Percentiles rank a stretch among this genome's conserved stretches.
These are phyloP conservation scores for Melopsittacus undulatus DNA, from an alignment of 2,797 vertebrate species.

Conservation along the genomic window DNA sequence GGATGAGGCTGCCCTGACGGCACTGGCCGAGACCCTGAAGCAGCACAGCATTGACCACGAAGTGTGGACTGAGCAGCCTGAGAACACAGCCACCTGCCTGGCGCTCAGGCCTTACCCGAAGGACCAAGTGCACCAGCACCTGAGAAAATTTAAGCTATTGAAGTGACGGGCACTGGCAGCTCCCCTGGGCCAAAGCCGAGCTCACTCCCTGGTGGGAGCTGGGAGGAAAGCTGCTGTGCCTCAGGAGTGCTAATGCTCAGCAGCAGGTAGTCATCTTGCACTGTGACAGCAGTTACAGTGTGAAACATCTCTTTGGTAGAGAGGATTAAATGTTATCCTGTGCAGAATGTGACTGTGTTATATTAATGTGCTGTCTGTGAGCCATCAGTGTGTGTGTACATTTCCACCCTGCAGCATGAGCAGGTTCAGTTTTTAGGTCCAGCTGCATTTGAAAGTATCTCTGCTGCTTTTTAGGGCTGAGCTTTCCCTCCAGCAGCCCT, in stretches of 20 bases:
- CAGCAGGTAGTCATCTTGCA: rapidly evolving
- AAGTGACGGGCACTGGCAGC: constrained; percentile 71
- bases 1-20: constrained; percentile 80
- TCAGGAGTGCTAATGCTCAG: not conserved
- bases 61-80: constrained; percentile 91
- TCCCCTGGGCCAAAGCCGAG: no score
- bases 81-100: constrained; percentile 88
- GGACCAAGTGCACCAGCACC: constrained; percentile 83
- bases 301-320: not conserved
- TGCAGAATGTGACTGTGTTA: not conserved
- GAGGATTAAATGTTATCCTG: not conserved
- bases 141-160: constrained; percentile 89
- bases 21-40: constrained; percentile 78
- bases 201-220: rapidly evolving
- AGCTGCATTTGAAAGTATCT: not conserved
- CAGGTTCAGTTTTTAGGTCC: not conserved
- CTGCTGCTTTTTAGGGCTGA: not conserved
- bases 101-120: constrained; percentile 89
- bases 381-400: rapidly evolving
- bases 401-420: no score
- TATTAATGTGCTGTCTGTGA: rapidly evolving
- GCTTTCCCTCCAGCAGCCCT: not conserved
- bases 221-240: not conserved
- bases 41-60: constrained; percentile 83
- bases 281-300: rapidly evolving